Evolutionary conservation across 2,888 invertebrate species (phyloP).

Genomic region (Argyresthia goedartella): DNA sequence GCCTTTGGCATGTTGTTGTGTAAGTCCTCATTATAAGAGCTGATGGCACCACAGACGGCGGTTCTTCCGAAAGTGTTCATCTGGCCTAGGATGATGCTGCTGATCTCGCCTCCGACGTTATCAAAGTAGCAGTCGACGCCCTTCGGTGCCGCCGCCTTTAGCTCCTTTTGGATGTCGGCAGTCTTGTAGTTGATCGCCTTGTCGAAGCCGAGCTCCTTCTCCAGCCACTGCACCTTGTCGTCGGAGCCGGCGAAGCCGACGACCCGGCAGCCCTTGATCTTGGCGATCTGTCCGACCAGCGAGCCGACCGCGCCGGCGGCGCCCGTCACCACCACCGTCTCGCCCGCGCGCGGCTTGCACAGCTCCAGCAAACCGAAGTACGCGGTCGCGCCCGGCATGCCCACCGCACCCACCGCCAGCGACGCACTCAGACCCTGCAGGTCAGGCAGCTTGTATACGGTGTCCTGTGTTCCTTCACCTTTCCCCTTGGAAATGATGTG

Average conservation of each 20-base stretch:
- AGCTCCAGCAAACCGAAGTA: constrained; percentile 50
- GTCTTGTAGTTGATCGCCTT: constrained; percentile 76
- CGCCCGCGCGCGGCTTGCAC: constrained; percentile 72
- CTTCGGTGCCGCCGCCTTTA: constrained; percentile 70
- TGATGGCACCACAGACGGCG: constrained; percentile 7
- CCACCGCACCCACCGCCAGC: not conserved
- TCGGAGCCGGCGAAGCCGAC: constrained; percentile 76
- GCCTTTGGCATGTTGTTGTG: constrained; percentile 9
- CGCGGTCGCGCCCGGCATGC: constrained; percentile 2
- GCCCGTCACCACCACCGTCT: constrained; percentile 72
- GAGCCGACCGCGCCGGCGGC: constrained; percentile 80
- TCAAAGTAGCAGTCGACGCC: constrained; percentile 79
- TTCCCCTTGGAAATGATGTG: constrained; percentile 17
- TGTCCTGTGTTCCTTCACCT: not conserved
- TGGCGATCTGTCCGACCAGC: constrained; percentile 76
- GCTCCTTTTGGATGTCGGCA: constrained; percentile 43
- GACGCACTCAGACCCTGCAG: not conserved
- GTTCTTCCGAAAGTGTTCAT: constrained; percentile 62
- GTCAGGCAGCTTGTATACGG: not conserved
- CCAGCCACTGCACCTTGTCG: constrained; percentile 73
- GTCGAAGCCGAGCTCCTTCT: constrained; percentile 72
- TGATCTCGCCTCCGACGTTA: constrained; percentile 75
- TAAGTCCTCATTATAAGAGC: constrained; percentile 5
- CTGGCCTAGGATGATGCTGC: constrained; percentile 55
- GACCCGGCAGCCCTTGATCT: constrained; percentile 61